These are phyloP conservation scores for Macrobrachium rosenbergii DNA, from an alignment of 1,140 invertebrate species.

Conservation along the genomic window DNA sequence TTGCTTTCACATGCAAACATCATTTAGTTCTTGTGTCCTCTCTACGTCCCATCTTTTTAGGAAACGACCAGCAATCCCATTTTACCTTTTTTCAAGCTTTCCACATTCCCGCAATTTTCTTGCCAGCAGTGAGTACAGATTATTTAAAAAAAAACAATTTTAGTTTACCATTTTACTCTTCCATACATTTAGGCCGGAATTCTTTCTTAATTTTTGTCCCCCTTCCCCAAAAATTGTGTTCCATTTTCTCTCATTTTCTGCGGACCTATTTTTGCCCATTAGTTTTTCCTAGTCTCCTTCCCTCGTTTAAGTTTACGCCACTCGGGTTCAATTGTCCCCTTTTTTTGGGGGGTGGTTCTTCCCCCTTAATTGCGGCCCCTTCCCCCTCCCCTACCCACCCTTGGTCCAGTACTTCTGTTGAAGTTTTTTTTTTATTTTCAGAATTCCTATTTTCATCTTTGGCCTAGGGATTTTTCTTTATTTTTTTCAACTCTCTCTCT, in stretches of 20 bases:
- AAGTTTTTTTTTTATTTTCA: not conserved
- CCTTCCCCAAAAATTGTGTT: not conserved
- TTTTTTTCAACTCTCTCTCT: not conserved
- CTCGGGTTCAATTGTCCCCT: not conserved
- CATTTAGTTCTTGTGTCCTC: not conserved
- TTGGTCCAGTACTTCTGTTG: not conserved
- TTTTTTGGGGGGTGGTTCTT: not conserved
- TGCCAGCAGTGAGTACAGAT: no score
- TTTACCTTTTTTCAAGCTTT: not conserved
- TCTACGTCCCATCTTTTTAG: no score
- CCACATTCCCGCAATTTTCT: no score
- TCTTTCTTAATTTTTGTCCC: not conserved
- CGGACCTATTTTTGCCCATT: not conserved
- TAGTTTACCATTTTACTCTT: not conserved
- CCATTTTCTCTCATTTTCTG: not conserved
- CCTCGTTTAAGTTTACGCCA: not conserved
- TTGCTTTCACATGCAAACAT: not conserved
- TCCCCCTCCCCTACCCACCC: not conserved
- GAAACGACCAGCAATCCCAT: not conserved
- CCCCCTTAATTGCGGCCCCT: not conserved
- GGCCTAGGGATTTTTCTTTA: no score
- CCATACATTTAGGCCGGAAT: not conserved
- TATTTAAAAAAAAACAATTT: no score
- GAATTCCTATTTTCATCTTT: not conserved
- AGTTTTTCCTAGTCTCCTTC: not conserved